Evolutionary conservation across 1,140 invertebrate genomes (phyloP), one percentile per base, ranked within the genome.

Genomic region (Drosophila tsacasi): DNA sequence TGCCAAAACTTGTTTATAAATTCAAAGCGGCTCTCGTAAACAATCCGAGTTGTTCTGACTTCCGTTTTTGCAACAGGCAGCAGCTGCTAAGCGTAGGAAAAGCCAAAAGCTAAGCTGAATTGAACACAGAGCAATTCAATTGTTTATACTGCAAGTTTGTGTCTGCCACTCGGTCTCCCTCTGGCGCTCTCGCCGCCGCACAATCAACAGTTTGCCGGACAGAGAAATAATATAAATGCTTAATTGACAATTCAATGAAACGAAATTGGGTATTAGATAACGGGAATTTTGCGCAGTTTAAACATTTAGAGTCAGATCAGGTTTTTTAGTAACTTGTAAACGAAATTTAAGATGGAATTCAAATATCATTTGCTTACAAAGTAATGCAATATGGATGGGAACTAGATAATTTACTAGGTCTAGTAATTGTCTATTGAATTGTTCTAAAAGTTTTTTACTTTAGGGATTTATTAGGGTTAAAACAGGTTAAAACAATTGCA

Each of bases 221-320:
- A 49, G 39, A 73, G 23, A 50, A 65, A 68, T 59, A 59, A 77
- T 71, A 52, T 32, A 76, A 79, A 52, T 68, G 84, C 84, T 79
- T 90, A 89, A 89, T 90, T 89, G 81, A 66, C 71, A 76, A 54
- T 71, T 81, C 65, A 84, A 87, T 87, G 76, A 49, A 83, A 80
- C 64, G 76, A 67, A 87, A 89, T 85, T 85, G 79, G 52, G 25
- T 69, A 79, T 89, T 89, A 85, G 85, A 69, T 79, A 90, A 85
- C 81, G 64, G 65, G 17, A 69, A 79, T 61, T 61, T 81, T 79
- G 81, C 81, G 81, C 84, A 90, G 78, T 64, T 62, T 75, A 62
- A 46, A 44, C 37, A 49, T 50, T 60, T 27, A n/a, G 52, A 40
- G 35, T 39, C 32, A n/a, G 39, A 65, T 79, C 69, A 49, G 40